Base-by-base conservation (phyloP, 2,797 vertebrate species). In the Ataeniobius toweri region DNA sequence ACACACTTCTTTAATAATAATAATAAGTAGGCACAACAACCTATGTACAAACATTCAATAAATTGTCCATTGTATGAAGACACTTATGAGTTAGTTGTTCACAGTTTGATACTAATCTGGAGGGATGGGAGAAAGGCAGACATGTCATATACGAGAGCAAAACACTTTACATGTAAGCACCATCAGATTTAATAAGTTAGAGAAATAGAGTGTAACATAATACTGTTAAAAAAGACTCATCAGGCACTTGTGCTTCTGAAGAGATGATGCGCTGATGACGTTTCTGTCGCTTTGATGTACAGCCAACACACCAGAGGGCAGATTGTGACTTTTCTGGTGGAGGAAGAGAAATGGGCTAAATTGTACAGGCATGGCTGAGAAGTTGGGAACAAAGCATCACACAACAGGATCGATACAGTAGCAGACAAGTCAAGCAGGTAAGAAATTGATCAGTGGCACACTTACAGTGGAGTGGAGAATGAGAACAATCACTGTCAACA, bases 41-140 rank as follows among this genome's bases (percentile, higher is more conserved):
- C 77, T 74, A 77, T 86, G 55, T 86, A 90, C 88, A 89, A 91
- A 91, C 87, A 89, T 90, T 88, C 80, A 85, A 78, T 75, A 85
- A 87, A 85, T 69, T 65, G 80, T 80, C 86, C 50, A 76, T 78
- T 65, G 61, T 78, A 80, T 85, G 72, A 87, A 85, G 79, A 91
- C 86, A 89, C 74, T 86, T 77, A 79, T n/a, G 28, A 85, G 69
- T 76, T 70, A 28, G 16, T 51, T 75, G 28, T 80, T 91, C 83
- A 83, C 78, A 89, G 80, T 82, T 85, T 81, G 67, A 72, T 69
- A 84, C 68, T 2, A 70, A 83, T 84, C 68, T 76, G 70, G 68
- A 79, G 55, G 44, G 22, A 81, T 22, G 55, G 46, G 61, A 36
- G 76, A 18, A 2, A 24, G 9, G 51, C 22, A 68, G 26, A 73